These are phyloP conservation scores for Bactericera cockerelli DNA, from an alignment of 1,140 invertebrate species.

Conservation along the genomic window DNA sequence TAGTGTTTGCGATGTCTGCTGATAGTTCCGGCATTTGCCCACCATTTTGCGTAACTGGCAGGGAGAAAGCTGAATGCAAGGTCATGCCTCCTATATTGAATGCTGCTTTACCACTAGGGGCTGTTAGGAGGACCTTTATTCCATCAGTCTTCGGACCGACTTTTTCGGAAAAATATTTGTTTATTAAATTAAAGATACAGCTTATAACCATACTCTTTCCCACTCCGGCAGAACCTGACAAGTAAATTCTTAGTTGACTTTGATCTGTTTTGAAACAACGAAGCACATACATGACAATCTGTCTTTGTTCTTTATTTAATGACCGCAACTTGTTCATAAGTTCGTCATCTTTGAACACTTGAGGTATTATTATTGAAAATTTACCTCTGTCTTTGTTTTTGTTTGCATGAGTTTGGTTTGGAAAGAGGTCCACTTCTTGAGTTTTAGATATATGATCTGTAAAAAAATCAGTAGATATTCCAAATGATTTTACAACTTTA, in stretches of 20 bases:
- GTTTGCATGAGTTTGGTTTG: too few relatives aligned
- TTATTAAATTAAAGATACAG: conserved; percentile 17
- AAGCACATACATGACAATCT: too few relatives aligned
- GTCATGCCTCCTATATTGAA: conserved; percentile 25
- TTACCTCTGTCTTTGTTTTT: conserved; percentile 7
- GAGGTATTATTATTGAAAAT: neutral
- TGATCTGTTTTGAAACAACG: neutral
- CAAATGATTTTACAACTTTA: too few relatives aligned
- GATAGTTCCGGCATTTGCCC: conserved; percentile 8
- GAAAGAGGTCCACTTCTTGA: conserved; percentile 23
- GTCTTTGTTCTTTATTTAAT: neutral
- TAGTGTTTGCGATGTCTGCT: conserved; percentile 19
- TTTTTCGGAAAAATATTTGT: conserved; percentile 16
- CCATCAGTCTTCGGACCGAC: conserved; percentile 15
- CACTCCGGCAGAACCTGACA: conserved; percentile 5
- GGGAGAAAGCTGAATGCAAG: conserved; percentile 25
- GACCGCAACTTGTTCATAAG: too few relatives aligned
- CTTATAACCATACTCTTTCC: conserved; percentile 7
- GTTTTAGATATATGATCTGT: too few relatives aligned
- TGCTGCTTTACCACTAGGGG: conserved; percentile 28
- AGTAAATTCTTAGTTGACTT: neutral
- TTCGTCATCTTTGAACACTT: too few relatives aligned
- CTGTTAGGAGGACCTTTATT: conserved; percentile 23
- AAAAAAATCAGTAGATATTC: too few relatives aligned
- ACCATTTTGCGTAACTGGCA: conserved; percentile 22